phyloP scores from a whole-genome alignment of 2,797 vertebrate genomes.

The Phaenicophaeus curvirostris region DNA sequence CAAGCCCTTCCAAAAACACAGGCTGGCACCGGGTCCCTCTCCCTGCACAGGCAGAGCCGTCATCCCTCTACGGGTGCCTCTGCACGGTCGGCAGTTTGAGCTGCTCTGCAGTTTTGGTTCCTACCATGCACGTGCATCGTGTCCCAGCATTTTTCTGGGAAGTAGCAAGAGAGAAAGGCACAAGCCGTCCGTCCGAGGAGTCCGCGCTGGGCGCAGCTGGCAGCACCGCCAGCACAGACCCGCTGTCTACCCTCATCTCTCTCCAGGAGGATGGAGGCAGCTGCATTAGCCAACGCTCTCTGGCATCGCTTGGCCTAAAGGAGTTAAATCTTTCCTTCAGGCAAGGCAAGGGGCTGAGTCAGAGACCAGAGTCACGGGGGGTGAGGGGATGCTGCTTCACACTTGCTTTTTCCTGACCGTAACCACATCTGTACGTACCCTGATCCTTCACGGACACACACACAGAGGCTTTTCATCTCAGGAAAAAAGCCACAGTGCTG shows the following conservation, averaged over 20 bases:
- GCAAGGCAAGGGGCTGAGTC: not conserved
- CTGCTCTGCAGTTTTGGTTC: not conserved
- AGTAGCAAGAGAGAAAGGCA: not conserved
- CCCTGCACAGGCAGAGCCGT: not conserved
- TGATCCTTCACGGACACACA: not conserved
- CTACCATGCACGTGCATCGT: too few species aligned
- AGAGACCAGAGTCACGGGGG: not conserved
- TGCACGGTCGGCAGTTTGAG: not conserved
- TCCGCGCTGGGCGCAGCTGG: accelerated
- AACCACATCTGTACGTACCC: not conserved
- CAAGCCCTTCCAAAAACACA: conserved; percentile 26
- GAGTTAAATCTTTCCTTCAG: not conserved
- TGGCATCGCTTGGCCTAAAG: not conserved
- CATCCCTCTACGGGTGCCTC: not conserved
- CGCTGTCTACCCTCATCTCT: accelerated
- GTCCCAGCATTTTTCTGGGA: too few species aligned
- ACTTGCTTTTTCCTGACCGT: not conserved
- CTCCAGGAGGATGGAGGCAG: not conserved
- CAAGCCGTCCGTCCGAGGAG: accelerated
- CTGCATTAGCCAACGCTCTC: not conserved
- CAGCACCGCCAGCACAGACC: not conserved
- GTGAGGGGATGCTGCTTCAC: not conserved
- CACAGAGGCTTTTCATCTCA: not conserved
- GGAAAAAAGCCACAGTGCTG: not conserved
- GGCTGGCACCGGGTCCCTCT: not conserved